A percentile compares a stretch with the other conserved stretches of the same genome.
phyloP scores from a whole-genome alignment of 2,113 vertebrate genomes.

The Mormoops blainvillei region DNA sequence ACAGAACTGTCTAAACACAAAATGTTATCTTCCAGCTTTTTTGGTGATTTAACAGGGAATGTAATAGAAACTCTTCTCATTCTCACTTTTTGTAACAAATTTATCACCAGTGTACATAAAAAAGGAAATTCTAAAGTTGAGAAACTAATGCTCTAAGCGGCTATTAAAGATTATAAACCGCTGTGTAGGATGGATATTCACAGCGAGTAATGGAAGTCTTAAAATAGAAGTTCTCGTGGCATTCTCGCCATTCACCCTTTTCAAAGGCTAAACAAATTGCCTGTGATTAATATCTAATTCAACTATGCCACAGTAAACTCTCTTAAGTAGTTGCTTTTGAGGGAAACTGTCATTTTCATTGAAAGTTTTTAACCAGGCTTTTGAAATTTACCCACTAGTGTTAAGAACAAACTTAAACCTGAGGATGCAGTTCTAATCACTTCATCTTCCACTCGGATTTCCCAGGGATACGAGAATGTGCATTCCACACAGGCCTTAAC shows the following conservation, averaged over 20 bases:
- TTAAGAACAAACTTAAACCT: constrained; percentile 16
- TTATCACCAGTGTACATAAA: not conserved
- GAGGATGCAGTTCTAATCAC: not conserved
- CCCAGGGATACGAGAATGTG: not conserved
- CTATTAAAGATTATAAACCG: constrained; percentile 37
- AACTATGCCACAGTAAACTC: constrained; percentile 49
- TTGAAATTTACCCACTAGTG: constrained; percentile 33
- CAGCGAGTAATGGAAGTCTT: constrained; percentile 45
- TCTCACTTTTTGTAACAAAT: not conserved
- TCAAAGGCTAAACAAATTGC: constrained; percentile 58
- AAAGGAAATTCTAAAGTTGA: constrained; percentile 6
- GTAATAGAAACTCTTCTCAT: constrained; percentile 10
- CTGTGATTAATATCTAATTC: constrained; percentile 71
- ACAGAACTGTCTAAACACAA: not conserved
- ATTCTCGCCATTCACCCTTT: constrained; percentile 60
- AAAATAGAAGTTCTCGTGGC: constrained; percentile 52
- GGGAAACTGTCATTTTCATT: constrained; percentile 43
- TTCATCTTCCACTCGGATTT: constrained; percentile 23
- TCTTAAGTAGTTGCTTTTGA: constrained; percentile 21
- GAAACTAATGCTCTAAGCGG: constrained; percentile 28
- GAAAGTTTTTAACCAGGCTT: constrained; percentile 30
- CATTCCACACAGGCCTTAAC: not conserved
- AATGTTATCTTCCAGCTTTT: not conserved
- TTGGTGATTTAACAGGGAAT: constrained; percentile 39
- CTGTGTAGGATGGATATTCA: constrained; percentile 48